Conservation (phyloP, 2,797 vertebrate genomes). For the Pterois miles region DNA sequence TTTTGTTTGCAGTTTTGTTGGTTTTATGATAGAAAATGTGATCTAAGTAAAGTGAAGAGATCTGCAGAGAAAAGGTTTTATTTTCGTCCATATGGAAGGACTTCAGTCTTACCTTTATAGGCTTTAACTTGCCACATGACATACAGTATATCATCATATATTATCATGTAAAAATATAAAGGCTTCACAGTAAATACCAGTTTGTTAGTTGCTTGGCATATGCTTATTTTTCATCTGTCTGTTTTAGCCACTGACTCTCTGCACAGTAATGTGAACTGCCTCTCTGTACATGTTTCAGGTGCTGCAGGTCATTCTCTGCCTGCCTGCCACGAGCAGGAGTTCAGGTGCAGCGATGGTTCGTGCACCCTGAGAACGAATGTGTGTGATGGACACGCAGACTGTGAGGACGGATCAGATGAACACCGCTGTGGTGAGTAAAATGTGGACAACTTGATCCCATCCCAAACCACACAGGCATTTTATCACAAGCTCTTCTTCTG, state of each 20-base stretch:
- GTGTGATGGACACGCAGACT: conserved; percentile 83
- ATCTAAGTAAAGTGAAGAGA: not conserved
- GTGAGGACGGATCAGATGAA: conserved; percentile 83
- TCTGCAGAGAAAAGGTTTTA: fast-evolving
- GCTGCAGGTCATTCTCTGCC: conserved; percentile 25
- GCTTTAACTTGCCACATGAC: not conserved
- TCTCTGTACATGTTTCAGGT: conserved; percentile 21
- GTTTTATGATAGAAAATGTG: not conserved
- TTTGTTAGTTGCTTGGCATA: not conserved
- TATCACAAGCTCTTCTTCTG: not conserved
- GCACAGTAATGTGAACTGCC: not conserved
- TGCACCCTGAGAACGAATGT: conserved; percentile 68
- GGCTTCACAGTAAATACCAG: not conserved
- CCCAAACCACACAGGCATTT: not conserved
- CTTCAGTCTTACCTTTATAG: not conserved
- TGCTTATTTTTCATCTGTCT: not conserved
- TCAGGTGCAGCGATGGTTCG: conserved; percentile 71
- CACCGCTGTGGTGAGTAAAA: conserved; percentile 78
- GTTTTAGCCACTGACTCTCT: not conserved
- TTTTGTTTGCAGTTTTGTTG: not conserved
- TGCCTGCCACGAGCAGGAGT: conserved; percentile 52
- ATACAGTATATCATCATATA: not conserved
- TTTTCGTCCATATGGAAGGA: not conserved
- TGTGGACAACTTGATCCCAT: not conserved
- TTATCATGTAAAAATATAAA: not conserved